Base-by-base conservation (phyloP, 2,113 vertebrate genomes). In the Gadus macrocephalus region DNA sequence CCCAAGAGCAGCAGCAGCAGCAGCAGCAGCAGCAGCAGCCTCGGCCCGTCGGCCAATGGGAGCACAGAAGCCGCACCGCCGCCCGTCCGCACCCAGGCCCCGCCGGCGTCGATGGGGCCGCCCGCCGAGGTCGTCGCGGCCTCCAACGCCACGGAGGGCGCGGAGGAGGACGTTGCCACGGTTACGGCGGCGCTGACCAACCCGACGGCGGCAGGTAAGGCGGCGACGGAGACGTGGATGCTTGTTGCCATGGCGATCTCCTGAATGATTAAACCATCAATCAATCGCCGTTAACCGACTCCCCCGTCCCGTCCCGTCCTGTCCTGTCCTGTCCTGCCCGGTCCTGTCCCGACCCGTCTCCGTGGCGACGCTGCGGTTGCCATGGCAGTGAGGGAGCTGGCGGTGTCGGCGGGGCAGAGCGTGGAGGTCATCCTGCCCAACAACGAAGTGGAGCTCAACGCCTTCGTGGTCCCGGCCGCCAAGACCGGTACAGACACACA, bases 391-490 rank as follows among this genome's bases (percentile, higher is more conserved):
- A 93, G 91, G 86, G 93, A 98, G 77, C 88, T 99, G 89, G 93
- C 96, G 28, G 97, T 99, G 80, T 99, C 97, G 1, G 97, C 97
- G 75, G 97, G 97, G 64, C 85, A 95, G 69, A 97, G 91, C 0
- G 96, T 98, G 0, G 91, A 97, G 85, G 93, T 99, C 49, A 99
- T 95, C 4, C 87, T 98, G 78, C 97, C 97, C 15, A 88, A 87
- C 76, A 97, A 90, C 62, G 93, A 93, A 81, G 95, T 99, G 28
- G 93, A 95, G 53, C 93, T 99, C 82, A 96, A 98, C 16, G 97
- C 96, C 0, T 98, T 90, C 67, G 96, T 96, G 75, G 89, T 98
- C 38, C 95, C 92, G 19, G 82, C 90, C 0, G 89, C 94, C 17
- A 86, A 86, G n/a, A 0, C 77, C 89, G 90, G 97, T 98, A 49